Conservation (phyloP, 2,113 vertebrate species). For the Pygoscelis antarcticus region DNA sequence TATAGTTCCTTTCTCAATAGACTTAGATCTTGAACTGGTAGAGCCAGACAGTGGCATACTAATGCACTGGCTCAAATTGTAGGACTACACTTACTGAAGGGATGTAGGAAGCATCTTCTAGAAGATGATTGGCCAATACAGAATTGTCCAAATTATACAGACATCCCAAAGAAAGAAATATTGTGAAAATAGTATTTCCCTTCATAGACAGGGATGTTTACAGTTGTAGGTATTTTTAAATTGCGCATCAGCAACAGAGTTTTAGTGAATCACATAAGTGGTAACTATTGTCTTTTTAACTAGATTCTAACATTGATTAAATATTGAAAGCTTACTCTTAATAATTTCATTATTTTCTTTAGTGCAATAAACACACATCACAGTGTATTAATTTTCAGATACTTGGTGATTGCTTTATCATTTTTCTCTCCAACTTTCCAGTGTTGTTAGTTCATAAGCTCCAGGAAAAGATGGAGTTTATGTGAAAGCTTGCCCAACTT, state of each 20-base stretch:
- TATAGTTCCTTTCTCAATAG: neutral
- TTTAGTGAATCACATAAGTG: neutral
- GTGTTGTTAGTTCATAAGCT: neutral
- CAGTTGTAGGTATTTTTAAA: neutral
- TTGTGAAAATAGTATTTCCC: neutral
- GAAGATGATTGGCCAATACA: neutral
- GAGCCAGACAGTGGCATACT: neutral
- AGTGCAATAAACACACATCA: neutral
- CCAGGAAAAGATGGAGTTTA: neutral
- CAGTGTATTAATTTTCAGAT: neutral
- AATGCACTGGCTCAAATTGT: neutral
- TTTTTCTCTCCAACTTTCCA: neutral
- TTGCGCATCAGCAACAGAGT: neutral
- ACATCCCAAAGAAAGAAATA: neutral
- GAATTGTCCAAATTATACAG: neutral
- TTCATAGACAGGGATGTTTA: neutral
- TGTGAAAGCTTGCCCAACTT: neutral
- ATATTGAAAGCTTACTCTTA: neutral
- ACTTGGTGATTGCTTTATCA: neutral
- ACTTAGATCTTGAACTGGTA: neutral
- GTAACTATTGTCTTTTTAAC: neutral
- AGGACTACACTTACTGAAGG: neutral
- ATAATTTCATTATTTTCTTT: neutral
- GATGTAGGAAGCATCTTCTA: neutral
- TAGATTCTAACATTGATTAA: neutral